phyloP scores from a whole-genome alignment of 2,888 invertebrate species.

The Drepana falcataria region DNA sequence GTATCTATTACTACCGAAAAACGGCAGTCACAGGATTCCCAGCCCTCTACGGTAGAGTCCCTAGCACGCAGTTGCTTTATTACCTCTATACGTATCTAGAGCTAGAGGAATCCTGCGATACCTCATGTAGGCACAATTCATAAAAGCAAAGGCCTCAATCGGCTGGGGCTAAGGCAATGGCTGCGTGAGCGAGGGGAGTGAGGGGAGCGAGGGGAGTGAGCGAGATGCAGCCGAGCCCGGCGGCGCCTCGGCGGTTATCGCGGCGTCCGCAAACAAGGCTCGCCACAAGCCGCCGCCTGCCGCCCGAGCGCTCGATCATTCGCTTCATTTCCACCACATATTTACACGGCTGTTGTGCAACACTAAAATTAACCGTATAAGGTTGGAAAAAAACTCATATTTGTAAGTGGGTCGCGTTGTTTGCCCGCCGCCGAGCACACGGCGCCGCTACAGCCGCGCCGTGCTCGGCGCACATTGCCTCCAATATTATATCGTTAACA shows the following conservation, averaged over 20 bases:
- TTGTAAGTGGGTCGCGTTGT: constrained; percentile 11
- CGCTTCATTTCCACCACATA: constrained; percentile 5
- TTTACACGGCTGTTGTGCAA: background rate
- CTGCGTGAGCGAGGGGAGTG: too few relatives aligned
- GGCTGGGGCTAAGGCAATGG: too few relatives aligned
- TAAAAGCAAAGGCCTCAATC: too few relatives aligned
- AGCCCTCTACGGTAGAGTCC: too few relatives aligned
- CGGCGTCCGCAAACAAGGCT: constrained; percentile 15
- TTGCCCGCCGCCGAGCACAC: constrained; percentile 19
- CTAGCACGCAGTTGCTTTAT: too few relatives aligned
- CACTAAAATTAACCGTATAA: constrained; percentile 4
- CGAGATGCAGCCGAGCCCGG: constrained; percentile 34
- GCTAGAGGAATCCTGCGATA: too few relatives aligned
- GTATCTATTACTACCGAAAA: too few relatives aligned
- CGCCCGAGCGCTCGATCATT: constrained; percentile 6
- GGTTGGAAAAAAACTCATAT: constrained; percentile 7
- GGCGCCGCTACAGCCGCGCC: constrained; percentile 14
- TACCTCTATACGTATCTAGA: too few relatives aligned
- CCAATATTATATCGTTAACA: too few relatives aligned
- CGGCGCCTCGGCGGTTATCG: constrained; percentile 24
- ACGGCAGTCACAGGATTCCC: too few relatives aligned
- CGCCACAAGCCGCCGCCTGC: constrained; percentile 1
- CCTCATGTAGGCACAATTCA: too few relatives aligned
- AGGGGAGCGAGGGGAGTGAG: background rate
- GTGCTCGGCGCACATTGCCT: too few relatives aligned